Evolutionary conservation across 2,797 vertebrate genomes (phyloP), one percentile per base, ranked within the genome.

Genomic region (Bradypodion pumilum): DNA sequence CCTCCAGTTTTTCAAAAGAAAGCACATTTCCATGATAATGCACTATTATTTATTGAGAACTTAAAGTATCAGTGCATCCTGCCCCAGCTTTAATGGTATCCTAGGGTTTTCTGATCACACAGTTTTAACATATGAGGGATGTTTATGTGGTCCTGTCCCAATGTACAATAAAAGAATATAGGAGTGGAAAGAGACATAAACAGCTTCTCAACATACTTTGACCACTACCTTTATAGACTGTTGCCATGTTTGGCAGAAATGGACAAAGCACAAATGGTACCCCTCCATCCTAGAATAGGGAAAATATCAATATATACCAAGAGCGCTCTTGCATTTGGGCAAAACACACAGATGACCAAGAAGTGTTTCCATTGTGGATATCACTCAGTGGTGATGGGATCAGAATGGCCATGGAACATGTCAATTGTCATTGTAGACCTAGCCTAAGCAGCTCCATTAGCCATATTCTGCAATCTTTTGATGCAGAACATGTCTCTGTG

Each of bases 1-100:
- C 65, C 2, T 74, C 16, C 6, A 32, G 52, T 85, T 40, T 59
- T 7, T 86, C 83, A 69, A 84, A 44, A 77, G 27, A 52, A 74
- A 60, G 37, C 68, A 37, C 15, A 0, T 66, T 29, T 42, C 2
- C 42, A 68, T 23, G 6, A 32, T 15, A 29, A 21, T n/a, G 8
- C 5, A 19, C n/a, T n/a, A n/a, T 42, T 60, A 37, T n/a, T 69
- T 80, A 27, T 15, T 68, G 3, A 52, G 46, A 80, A 44, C 29
- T 9, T 56, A 56, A 52, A 79, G 16, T 37, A 4, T 25, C 65
- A 37, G 25, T 29, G 25, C 27, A 7, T 68, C 32, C 13, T 42
- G 7, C 25, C 42, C 46, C 62, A 25, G 9, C 2, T 79, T 77
- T 60, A 60, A 27, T 76, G 5, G 4, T 35, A 49, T 1, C 1